Evolutionary conservation across 2,888 invertebrate genomes (phyloP).

Genomic region (Gastracanthus pulcherrimus): DNA sequence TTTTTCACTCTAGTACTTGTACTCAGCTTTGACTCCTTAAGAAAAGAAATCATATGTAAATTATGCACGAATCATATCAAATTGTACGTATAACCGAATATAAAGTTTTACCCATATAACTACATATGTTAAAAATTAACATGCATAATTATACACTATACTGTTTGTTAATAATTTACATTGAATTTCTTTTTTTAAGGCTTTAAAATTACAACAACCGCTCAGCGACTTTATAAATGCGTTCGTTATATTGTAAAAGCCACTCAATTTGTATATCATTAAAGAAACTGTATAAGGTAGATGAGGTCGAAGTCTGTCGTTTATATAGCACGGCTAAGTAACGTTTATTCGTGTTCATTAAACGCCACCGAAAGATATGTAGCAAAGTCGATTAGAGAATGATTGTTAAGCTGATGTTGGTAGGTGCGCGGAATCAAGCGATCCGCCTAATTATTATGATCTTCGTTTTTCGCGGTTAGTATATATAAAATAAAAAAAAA

Average conservation of each 20-base stretch:
- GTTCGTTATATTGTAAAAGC: conserved; percentile 32
- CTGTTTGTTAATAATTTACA: conserved; percentile 31
- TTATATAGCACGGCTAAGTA: conserved; percentile 45
- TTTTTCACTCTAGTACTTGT: background rate
- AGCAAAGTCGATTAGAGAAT: conserved; percentile 40
- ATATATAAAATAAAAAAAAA: conserved; percentile 20
- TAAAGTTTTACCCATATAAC: conserved; percentile 7
- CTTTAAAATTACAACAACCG: conserved; percentile 7
- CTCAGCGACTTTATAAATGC: background rate
- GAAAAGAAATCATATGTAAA: conserved; percentile 37
- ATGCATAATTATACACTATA: background rate
- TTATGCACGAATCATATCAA: conserved; percentile 31
- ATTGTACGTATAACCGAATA: background rate
- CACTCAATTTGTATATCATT: conserved; percentile 42
- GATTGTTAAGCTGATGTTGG: conserved; percentile 44
- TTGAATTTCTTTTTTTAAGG: conserved; percentile 13
- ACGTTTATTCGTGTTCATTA: conserved; percentile 42
- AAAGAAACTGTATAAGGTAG: conserved; percentile 35
- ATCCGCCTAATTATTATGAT: conserved; percentile 42
- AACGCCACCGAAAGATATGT: conserved; percentile 28
- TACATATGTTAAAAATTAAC: background rate
- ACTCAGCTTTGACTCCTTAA: background rate
- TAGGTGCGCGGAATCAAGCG: conserved; percentile 26
- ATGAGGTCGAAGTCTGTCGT: conserved; percentile 52
- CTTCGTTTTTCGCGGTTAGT: conserved; percentile 38